phyloP scores from a whole-genome alignment of 2,888 invertebrate species.

The Drosophila greeni region DNA sequence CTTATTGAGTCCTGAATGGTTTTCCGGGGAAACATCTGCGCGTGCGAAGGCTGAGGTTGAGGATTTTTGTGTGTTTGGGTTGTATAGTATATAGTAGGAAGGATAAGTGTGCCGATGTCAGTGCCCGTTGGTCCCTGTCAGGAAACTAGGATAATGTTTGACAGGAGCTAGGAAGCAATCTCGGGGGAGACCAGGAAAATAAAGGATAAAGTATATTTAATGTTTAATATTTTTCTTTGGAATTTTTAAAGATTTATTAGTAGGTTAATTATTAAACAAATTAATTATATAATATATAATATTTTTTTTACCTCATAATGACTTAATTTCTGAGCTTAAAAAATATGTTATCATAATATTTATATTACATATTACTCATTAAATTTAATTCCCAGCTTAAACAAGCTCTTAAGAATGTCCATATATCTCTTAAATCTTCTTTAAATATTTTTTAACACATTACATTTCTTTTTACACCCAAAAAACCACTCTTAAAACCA shows the following conservation, averaged over 20 bases:
- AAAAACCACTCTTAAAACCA: background rate
- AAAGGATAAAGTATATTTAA: background rate
- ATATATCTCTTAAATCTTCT: background rate
- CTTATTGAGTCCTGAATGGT: constrained; percentile 26
- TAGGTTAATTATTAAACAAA: background rate
- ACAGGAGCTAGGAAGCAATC: background rate
- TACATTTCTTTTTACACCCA: background rate
- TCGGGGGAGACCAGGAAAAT: background rate
- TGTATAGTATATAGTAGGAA: background rate
- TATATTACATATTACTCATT: background rate
- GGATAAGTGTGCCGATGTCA: constrained; percentile 40
- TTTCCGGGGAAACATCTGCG: constrained; percentile 61
- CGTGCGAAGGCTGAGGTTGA: constrained; percentile 45
- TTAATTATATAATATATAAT: too few relatives aligned
- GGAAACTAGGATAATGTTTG: constrained; percentile 18
- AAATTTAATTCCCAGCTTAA: background rate
- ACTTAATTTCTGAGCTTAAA: too few relatives aligned
- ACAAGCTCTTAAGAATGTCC: background rate
- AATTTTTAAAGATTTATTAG: background rate
- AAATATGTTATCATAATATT: background rate
- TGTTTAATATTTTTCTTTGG: too few relatives aligned
- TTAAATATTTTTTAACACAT: background rate
- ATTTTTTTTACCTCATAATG: too few relatives aligned
- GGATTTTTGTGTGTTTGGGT: constrained; percentile 9
- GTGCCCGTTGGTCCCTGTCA: constrained; percentile 36